Evolutionary conservation across 2,113 vertebrate genomes (phyloP).

Genomic region (Phaethornis superciliosus): DNA sequence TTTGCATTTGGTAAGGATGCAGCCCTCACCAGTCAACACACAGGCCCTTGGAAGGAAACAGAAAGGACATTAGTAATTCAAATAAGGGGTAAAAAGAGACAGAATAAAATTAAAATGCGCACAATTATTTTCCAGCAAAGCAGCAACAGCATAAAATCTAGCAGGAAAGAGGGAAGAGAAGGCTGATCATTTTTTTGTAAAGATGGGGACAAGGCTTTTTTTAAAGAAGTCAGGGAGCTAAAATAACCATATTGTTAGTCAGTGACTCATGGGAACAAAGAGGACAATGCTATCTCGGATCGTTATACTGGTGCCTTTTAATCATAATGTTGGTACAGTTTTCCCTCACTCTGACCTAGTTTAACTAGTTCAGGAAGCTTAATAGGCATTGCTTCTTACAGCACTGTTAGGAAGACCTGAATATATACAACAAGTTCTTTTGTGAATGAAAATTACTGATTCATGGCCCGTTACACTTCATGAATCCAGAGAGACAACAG

Average conservation of each 20-base stretch:
- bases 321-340: conserved; percentile 72
- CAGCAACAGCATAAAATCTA: neutral
- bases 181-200: neutral
- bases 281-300: conserved; percentile 61
- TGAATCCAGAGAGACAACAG: conserved; percentile 47
- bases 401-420: conserved; percentile 38
- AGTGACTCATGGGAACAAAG: conserved; percentile 70
- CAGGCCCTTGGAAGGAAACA: neutral
- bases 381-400: conserved; percentile 68
- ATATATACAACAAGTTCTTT: conserved; percentile 65
- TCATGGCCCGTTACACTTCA: conserved; percentile 62
- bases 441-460: conserved; percentile 67
- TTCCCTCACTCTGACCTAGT: conserved; percentile 68
- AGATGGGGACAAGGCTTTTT: conserved; percentile 25
- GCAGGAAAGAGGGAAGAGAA: neutral
- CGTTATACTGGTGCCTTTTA: conserved; percentile 64
- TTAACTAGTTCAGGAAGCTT: conserved; percentile 64
- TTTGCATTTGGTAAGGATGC: conserved; percentile 41
- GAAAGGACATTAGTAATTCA: conserved; percentile 65
- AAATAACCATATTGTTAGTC: conserved; percentile 79
- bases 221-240: conserved; percentile 60
- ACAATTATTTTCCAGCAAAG: conserved; percentile 14
- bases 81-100: conserved; percentile 55
- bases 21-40: neutral
- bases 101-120: conserved; percentile 18